phyloP scores from a whole-genome alignment of 2,113 vertebrate genomes.

The Malurus elegans region DNA sequence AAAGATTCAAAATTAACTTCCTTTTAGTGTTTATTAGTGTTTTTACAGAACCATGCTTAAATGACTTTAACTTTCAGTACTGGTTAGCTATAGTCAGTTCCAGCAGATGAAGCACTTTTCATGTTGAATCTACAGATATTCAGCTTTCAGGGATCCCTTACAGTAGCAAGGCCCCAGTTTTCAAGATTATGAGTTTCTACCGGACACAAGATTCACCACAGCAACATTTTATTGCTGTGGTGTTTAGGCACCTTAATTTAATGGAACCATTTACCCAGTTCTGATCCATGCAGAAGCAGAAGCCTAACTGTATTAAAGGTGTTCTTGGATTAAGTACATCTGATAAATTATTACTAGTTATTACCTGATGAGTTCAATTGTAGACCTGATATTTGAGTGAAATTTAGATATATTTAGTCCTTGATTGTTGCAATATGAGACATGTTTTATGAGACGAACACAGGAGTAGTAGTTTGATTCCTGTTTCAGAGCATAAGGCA shows the following conservation, averaged over 20 bases:
- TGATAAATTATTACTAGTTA: background rate
- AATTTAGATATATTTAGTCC: background rate
- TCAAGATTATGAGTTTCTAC: background rate
- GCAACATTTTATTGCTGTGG: background rate
- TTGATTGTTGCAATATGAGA: background rate
- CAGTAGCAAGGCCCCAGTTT: rapidly evolving
- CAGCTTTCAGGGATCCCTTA: background rate
- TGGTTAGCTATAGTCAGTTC: background rate
- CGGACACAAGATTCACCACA: background rate
- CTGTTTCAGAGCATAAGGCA: background rate
- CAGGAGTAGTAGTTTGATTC: background rate
- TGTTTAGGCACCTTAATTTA: background rate
- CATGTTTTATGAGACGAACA: background rate
- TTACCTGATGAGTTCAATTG: background rate
- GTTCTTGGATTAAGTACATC: background rate
- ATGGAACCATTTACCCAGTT: background rate
- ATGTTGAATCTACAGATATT: background rate
- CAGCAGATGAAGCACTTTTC: background rate
- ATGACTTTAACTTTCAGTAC: background rate
- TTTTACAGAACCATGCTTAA: background rate
- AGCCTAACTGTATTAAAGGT: background rate
- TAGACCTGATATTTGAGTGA: background rate
- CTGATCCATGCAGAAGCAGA: background rate
- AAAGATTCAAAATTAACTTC: background rate
- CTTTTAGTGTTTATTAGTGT: background rate